phyloP scores from a whole-genome alignment of 1,140 invertebrate species.

The Drosophila lacertosa region DNA sequence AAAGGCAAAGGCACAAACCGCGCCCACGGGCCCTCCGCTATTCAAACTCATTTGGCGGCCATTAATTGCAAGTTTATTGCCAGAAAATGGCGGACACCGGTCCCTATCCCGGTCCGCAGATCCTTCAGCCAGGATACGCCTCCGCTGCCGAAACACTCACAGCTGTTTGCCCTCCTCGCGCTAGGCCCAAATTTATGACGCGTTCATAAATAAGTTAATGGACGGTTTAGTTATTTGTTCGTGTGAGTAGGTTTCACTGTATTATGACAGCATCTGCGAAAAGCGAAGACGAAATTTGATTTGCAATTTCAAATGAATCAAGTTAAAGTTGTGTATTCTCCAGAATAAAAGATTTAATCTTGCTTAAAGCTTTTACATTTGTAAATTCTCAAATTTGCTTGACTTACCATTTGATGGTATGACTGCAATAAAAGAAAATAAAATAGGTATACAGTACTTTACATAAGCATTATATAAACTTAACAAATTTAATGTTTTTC shows the following conservation, averaged over 20 bases:
- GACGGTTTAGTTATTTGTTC: not conserved
- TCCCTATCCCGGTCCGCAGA: constrained; percentile 15
- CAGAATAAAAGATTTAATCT: too few species aligned
- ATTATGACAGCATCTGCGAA: constrained; percentile 44
- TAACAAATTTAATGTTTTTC: too few species aligned
- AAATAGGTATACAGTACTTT: too few species aligned
- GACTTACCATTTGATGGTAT: too few species aligned
- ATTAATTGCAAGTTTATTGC: constrained; percentile 71
- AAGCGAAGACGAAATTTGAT: not conserved
- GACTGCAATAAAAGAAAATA: too few species aligned
- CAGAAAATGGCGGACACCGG: constrained; percentile 51
- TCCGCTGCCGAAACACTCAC: not conserved
- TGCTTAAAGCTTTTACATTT: too few species aligned
- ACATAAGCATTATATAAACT: too few species aligned
- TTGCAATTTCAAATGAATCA: constrained; percentile 1
- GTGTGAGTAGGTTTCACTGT: constrained; percentile 16
- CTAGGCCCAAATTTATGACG: constrained; percentile 59
- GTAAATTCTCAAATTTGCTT: too few species aligned
- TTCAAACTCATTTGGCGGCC: constrained; percentile 59
- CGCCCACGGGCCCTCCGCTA: constrained; percentile 22
- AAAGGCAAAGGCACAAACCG: constrained; percentile 25
- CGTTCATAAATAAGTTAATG: constrained; percentile 38
- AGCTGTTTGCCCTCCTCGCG: constrained; percentile 23
- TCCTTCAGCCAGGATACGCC: not conserved
- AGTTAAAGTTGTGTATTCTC: too few species aligned